These are phyloP conservation scores for Lordiphosa stackelbergi DNA, from an alignment of 1,140 invertebrate species.

Conservation along the genomic window DNA sequence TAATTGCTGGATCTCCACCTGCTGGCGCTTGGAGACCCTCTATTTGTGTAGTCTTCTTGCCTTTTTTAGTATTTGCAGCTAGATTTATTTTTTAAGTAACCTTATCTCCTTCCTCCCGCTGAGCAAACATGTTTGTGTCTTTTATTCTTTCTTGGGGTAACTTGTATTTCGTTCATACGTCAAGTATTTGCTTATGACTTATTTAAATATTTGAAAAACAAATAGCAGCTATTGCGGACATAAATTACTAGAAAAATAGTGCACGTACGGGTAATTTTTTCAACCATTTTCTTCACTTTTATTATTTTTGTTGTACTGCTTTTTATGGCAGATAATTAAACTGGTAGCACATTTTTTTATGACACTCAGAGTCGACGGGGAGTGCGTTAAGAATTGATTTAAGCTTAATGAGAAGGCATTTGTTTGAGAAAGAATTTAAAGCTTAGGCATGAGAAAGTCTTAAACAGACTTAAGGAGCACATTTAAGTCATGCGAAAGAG, in stretches of 20 bases:
- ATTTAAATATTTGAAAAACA: slow-evolving; percentile 60
- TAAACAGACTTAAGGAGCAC: too few relatives aligned
- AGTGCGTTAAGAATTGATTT: slow-evolving; percentile 16
- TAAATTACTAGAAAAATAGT: slow-evolving; percentile 49
- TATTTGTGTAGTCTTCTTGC: slow-evolving; percentile 40
- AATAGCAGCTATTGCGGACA: slow-evolving; percentile 59
- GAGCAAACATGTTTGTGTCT: slow-evolving; percentile 49
- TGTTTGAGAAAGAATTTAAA: too few relatives aligned
- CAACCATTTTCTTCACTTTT: slow-evolving; percentile 12
- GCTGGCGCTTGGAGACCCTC: slow-evolving; percentile 13
- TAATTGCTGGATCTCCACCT: slow-evolving; percentile 22
- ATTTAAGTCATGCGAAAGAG: too few relatives aligned
- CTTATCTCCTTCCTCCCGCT: slow-evolving; percentile 48
- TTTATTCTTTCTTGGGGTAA: slow-evolving; percentile 33
- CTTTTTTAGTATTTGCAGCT: slow-evolving; percentile 50
- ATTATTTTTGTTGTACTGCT: slow-evolving; percentile 22
- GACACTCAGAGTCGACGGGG: slow-evolving; percentile 31
- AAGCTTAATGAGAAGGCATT: slow-evolving; percentile 31
- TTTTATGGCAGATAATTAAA: slow-evolving; percentile 64
- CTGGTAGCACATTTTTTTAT: slow-evolving; percentile 52
- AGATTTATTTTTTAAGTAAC: slow-evolving; percentile 31
- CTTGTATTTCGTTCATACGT: slow-evolving; percentile 40
- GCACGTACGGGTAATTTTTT: slow-evolving; percentile 11
- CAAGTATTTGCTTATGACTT: slow-evolving; percentile 61
- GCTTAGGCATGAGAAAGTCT: too few relatives aligned